Base-by-base conservation (phyloP, 2,113 vertebrate species). In the Salvelinus fontinalis region DNA sequence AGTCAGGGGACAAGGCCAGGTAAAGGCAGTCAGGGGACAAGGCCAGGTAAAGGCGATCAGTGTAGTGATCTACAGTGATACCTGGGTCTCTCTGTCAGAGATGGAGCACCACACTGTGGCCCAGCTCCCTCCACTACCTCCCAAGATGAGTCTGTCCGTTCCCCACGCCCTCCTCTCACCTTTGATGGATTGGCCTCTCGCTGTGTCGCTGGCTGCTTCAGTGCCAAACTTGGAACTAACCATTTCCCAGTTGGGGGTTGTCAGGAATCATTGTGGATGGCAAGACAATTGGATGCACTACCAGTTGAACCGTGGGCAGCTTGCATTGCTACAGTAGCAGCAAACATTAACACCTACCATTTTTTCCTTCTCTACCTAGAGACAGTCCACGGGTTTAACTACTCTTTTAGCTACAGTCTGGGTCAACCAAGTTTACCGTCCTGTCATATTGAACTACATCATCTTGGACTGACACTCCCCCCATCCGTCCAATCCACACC, bases 41-140 rank as follows among this genome's bases (percentile, higher is more conserved):
- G 1, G 20, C 14, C 54, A 57, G 54, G 54, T 57, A 57, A 57
- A 13, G 51, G 16, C 18, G 16, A 4, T 57, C 51, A 57, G 51
- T 57, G 51, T 57, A 57, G 54, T 57, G 54, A 20, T 57, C 54
- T 20, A 57, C 54, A 57, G 16, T 57, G 54, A 57, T 20, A 57
- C 4, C 6, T 20, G 14, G 20, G 1, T 4, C 54, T 57, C 13
- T 68, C 78, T 86, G 91, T 83, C 85, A 87, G 81, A 85, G 88
- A 91, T 81, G n/a, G 79, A 92, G 88, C 83, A 90, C 84, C 76
- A 24, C 8, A 14, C 31, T 12, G 51, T 71, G 68, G 57, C 73
- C 69, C 67, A 81, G 83, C 84, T 89, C 90, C 90, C 84, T 84
- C 79, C 87, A 87, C 74, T 88, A 84, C 79, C 77, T 90, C 82